Base-by-base conservation (phyloP, 2,797 vertebrate genomes). In the Vultur gryphus region DNA sequence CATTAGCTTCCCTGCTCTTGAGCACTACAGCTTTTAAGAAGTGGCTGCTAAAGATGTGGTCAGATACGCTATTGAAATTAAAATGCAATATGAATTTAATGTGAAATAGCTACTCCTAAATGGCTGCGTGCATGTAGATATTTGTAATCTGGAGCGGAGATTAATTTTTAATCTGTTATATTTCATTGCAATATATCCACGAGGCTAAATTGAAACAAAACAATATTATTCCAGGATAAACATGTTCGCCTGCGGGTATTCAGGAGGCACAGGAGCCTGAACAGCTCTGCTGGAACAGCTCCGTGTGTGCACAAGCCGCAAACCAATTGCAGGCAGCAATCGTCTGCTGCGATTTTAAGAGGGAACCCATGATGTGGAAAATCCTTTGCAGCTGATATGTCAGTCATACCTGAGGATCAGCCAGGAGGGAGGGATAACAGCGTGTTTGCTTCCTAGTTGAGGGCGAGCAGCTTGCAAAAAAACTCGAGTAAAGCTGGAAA, bases 311-410 rank as follows among this genome's bases (percentile, higher is more conserved):
- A 77, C 31, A 35, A 76, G 31, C 49, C 2, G 9, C 93, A 70
- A 19, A 89, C 31, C 3, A 15, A 48, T 69, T 41, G 90, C 83
- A 90, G 69, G 91, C 89, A 73, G 94, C 90, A 70, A 13, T 90
- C 17, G 1, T 39, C 54, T 67, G 77, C 94, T 93, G 91, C 1
- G 55, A 71, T 43, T 93, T 83, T 67, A 44, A 93, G 93, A 89
- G 94, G 88, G 64, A 96, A 28, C 81, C 90, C 71, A 12, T 78
- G 88, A 77, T 85, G 92, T 89, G 94, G 92, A 97, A 97, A 97
- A 97, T 87, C 88, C 75, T 77, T 87, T 49, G 84, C 81, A 87
- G 91, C 80, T 87, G 93, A 94, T 94, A 58, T 19, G 90, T 96
- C 96, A 94, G 85, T 95, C 89, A 80, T 76, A 95, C 89, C 94